Evolutionary conservation across 2,113 vertebrate species (phyloP).

Genomic region (Gobiocypris rarus): DNA sequence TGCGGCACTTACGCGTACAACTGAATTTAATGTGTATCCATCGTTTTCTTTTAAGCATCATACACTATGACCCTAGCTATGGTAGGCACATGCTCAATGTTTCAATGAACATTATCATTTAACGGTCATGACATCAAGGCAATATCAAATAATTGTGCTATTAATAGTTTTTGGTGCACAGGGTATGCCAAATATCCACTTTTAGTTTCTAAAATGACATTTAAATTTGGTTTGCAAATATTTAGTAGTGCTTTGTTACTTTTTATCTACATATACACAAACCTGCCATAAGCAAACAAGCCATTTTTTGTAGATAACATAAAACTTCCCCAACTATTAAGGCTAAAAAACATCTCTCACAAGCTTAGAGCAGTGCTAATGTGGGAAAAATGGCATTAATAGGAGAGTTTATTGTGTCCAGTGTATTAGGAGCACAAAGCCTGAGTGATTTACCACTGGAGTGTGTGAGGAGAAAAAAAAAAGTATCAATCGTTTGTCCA

Average conservation of each 20-base stretch:
- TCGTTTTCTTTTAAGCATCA: slow-evolving; percentile 23
- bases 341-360: slow-evolving; percentile 21
- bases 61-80: slow-evolving; percentile 7
- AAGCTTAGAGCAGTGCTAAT: neutral
- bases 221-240: slow-evolving; percentile 40
- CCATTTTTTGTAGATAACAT: slow-evolving; percentile 16
- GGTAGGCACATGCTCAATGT: slow-evolving; percentile 41
- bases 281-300: slow-evolving; percentile 15
- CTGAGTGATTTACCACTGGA: neutral
- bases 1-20: slow-evolving; percentile 38
- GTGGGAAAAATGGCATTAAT: neutral
- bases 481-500: too few relatives aligned
- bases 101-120: slow-evolving; percentile 10
- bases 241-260: slow-evolving; percentile 27
- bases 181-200: slow-evolving; percentile 2
- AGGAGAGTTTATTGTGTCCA: slow-evolving; percentile 36
- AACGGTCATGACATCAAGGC: slow-evolving; percentile 7
- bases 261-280: slow-evolving; percentile 45
- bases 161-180: slow-evolving; percentile 16
- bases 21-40: slow-evolving; percentile 23
- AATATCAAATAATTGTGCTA: slow-evolving; percentile 22
- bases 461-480: neutral
- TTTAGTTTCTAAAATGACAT: slow-evolving; percentile 33
- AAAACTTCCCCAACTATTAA: slow-evolving; percentile 28
- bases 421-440: slow-evolving; percentile 24